phyloP scores from a whole-genome alignment of 1,140 invertebrate species.

The Ceratosolen solmsi region DNA sequence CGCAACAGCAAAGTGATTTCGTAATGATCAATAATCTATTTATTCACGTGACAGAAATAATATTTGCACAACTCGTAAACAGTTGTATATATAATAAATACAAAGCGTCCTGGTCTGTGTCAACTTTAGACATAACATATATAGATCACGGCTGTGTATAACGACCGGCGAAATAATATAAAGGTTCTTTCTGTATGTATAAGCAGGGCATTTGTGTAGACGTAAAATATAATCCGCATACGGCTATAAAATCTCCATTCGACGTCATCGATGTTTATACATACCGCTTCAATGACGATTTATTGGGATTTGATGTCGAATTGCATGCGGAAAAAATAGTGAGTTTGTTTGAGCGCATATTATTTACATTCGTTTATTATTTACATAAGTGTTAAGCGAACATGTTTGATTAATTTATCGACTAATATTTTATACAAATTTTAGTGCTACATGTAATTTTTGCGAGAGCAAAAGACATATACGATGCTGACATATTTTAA shows the following conservation, averaged over 20 bases:
- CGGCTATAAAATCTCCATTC: constrained; percentile 29
- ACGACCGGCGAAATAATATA: constrained; percentile 33
- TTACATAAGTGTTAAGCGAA: constrained; percentile 18
- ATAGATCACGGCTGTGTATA: background rate
- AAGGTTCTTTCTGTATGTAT: background rate
- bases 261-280: constrained; percentile 8
- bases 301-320: constrained; percentile 34
- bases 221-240: constrained; percentile 23
- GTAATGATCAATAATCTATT: constrained; percentile 44
- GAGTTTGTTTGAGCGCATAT: background rate
- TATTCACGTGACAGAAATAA: constrained; percentile 33
- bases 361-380: constrained; percentile 21
- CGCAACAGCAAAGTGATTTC: constrained; percentile 20
- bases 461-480: background rate
- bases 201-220: background rate
- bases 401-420: constrained; percentile 30
- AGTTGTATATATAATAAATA: constrained; percentile 34
- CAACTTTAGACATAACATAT: constrained; percentile 24
- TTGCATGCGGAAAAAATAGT: constrained; percentile 24
- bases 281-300: constrained; percentile 28
- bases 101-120: constrained; percentile 33
- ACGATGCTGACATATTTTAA: constrained; percentile 18
- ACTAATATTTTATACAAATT: constrained; percentile 35
- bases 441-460: constrained; percentile 27
- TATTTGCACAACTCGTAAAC: constrained; percentile 34